A percentile compares a stretch with the other conserved stretches of the same genome.
phyloP scores from a whole-genome alignment of 2,113 vertebrate species.

The Thermophis baileyi region DNA sequence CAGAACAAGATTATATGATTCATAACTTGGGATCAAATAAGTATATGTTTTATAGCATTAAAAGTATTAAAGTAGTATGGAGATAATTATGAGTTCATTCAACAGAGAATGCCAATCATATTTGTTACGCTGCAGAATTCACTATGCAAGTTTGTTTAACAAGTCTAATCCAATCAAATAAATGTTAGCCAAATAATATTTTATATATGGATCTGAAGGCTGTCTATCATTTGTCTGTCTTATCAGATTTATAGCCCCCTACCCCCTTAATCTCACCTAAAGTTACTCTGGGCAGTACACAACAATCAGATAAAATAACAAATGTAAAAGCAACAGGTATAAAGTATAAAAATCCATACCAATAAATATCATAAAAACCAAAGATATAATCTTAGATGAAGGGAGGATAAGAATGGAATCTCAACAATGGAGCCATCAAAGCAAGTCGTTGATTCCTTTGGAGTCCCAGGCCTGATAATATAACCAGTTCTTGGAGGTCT shows the following conservation, averaged over 20 bases:
- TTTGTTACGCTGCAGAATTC: background rate
- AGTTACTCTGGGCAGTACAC: background rate
- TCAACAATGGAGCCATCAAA: background rate
- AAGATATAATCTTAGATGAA: background rate
- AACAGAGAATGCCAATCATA: background rate
- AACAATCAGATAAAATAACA: background rate
- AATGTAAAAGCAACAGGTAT: background rate
- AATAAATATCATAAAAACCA: background rate
- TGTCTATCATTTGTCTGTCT: background rate
- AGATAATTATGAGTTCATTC: background rate
- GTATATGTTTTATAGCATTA: background rate
- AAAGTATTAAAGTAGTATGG: background rate
- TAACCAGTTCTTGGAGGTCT: background rate
- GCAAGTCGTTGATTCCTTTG: background rate
- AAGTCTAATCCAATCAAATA: conserved; percentile 2
- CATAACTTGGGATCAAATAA: background rate
- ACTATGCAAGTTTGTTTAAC: background rate
- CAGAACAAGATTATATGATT: conserved; percentile 36
- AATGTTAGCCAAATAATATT: rapidly evolving
- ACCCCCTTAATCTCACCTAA: background rate
- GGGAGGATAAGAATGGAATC: background rate
- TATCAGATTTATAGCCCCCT: background rate
- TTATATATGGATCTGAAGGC: conserved; percentile 3
- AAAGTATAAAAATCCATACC: background rate
- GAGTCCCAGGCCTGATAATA: background rate